Conservation (phyloP, 2,797 vertebrate genomes). For the Siniperca undulata region DNA sequence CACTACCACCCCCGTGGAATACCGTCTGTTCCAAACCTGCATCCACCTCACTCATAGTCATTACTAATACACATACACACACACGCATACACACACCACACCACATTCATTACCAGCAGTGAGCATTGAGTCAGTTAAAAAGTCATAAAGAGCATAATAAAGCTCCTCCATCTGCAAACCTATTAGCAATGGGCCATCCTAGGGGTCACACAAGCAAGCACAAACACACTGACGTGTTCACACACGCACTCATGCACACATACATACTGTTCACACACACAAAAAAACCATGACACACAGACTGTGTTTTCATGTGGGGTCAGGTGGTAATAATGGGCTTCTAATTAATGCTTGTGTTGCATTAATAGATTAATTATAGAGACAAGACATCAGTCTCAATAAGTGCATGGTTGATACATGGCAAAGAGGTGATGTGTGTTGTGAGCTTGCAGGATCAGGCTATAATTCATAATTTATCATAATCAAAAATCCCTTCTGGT, state of each 20-base stretch:
- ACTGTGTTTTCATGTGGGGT: constrained; percentile 27
- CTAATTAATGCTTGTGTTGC: constrained; percentile 52
- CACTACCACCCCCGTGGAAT: constrained; percentile 34
- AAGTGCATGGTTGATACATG: constrained; percentile 25
- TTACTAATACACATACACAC: constrained; percentile 37
- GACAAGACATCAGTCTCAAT: constrained; percentile 38
- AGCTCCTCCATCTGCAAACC: constrained; percentile 67
- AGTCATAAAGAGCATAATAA: constrained; percentile 74
- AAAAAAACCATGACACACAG: constrained; percentile 2
- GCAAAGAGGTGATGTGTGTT: constrained; percentile 6
- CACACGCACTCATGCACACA: not conserved
- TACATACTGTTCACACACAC: not conserved
- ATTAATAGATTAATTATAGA: constrained; percentile 50
- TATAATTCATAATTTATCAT: constrained; percentile 32
- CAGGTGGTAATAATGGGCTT: constrained; percentile 44
- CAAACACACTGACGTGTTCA: constrained; percentile 20
- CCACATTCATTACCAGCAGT: constrained; percentile 47
- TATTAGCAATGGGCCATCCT: constrained; percentile 64
- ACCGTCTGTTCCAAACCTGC: constrained; percentile 58
- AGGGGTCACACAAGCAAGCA: constrained; percentile 47
- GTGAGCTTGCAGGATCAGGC: constrained; percentile 26
- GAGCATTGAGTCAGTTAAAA: constrained; percentile 69
- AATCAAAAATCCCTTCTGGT: constrained; percentile 5
- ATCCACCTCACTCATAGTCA: constrained; percentile 41
- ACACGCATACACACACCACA: constrained; percentile 12